phyloP scores from a whole-genome alignment of 2,888 invertebrate genomes.

The Ecdyonurus torrentis region DNA sequence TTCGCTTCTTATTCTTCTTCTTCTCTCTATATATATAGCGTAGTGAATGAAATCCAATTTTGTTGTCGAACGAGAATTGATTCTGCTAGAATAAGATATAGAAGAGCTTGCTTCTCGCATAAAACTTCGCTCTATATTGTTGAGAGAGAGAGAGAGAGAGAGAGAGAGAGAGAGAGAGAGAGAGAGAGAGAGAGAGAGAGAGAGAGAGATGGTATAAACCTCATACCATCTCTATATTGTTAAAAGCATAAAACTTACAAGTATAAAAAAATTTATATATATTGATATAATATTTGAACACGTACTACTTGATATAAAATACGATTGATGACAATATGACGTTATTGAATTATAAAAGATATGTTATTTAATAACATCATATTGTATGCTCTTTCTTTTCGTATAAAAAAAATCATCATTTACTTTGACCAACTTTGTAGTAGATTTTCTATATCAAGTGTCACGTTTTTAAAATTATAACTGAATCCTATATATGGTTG shows the following conservation, averaged over 20 bases:
- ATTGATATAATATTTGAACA: background rate
- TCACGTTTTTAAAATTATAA: no score
- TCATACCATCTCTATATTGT: background rate
- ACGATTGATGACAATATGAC: background rate
- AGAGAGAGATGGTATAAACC: no score
- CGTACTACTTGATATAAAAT: background rate
- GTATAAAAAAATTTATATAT: background rate
- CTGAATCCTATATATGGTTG: no score
- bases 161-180: conserved; percentile 1
- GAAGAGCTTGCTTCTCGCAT: background rate
- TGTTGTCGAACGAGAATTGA: background rate
- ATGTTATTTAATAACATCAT: background rate
- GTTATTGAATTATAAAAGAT: background rate
- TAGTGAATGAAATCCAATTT: background rate
- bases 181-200: background rate
- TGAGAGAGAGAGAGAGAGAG: no score
- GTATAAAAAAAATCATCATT: no score
- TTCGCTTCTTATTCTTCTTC: background rate
- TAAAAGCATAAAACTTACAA: background rate
- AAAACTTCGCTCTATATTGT: no score
- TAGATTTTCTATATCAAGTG: no score
- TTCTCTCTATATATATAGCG: background rate
- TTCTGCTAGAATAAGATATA: background rate
- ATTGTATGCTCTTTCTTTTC: no score
- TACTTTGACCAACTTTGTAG: no score